A percentile compares a stretch with the other conserved stretches of the same genome.
These are phyloP conservation scores for Drosophila stalkeri DNA, from an alignment of 2,888 invertebrate species.

Conservation along the genomic window DNA sequence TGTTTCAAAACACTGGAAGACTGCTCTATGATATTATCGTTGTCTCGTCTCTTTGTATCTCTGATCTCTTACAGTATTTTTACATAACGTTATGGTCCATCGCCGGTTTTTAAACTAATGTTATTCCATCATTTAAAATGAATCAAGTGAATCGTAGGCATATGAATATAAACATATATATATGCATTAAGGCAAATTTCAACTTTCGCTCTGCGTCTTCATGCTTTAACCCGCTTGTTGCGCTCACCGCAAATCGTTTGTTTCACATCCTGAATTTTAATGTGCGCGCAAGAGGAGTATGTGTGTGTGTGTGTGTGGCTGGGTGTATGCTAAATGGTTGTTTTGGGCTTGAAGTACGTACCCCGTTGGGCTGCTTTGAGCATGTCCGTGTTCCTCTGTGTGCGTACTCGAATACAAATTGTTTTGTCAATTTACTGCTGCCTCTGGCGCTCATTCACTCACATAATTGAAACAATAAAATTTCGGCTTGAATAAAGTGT, in stretches of 20 bases:
- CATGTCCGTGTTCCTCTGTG: conserved; percentile 17
- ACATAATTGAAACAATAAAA: conserved; percentile 77
- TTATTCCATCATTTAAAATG: background rate
- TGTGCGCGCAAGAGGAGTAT: conserved; percentile 46
- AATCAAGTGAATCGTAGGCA: background rate
- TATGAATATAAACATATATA: background rate
- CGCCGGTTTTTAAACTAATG: background rate
- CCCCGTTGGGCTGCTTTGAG: conserved; percentile 29
- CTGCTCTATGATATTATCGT: too few relatives aligned
- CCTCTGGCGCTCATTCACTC: conserved; percentile 45
- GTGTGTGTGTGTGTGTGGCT: conserved; percentile 15
- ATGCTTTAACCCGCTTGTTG: conserved; percentile 41
- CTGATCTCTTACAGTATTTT: too few relatives aligned
- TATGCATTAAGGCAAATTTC: background rate
- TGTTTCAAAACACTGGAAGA: too few relatives aligned
- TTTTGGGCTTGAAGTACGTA: conserved; percentile 27
- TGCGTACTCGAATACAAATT: conserved; percentile 50
- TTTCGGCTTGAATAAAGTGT: conserved; percentile 70
- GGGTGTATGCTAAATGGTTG: conserved; percentile 26
- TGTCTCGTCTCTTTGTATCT: too few relatives aligned
- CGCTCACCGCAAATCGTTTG: conserved; percentile 66
- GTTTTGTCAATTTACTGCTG: conserved; percentile 60
- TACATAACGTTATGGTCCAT: too few relatives aligned
- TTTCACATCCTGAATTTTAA: conserved; percentile 79
- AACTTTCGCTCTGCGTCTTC: too few relatives aligned